Base-by-base conservation (phyloP, 2,113 vertebrate genomes). In the Amazona vittata region DNA sequence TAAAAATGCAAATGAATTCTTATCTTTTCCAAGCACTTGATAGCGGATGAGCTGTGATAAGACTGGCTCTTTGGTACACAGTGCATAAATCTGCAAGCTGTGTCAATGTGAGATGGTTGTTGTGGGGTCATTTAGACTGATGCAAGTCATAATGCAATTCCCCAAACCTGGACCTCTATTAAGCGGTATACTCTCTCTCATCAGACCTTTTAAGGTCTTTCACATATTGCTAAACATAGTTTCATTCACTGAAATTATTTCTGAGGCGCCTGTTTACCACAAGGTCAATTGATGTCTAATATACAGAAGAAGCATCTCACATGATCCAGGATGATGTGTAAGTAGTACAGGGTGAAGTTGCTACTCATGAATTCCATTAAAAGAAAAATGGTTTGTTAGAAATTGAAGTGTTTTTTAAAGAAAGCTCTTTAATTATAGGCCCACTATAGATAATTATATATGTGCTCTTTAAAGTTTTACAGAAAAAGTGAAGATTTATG, bases 1-100 rank as follows among this genome's bases (percentile, higher is more conserved):
- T 98, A 98, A 98, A 98, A 97, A 98, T 98, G 98, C 97, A 98
- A 98, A 98, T 98, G 85, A 86, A 90, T 97, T 97, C 98, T 98
- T 98, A 98, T 98, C 98, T 98, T 97, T 96, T 98, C 95, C 94
- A 97, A 98, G 96, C 98, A 98, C 96, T 97, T 98, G 98, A 98
- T 98, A 97, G 97, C 94, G 97, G 97, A 96, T 97, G 97, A 97
- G 95, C 97, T 97, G 95, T 97, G 98, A 98, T 98, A 98, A 98
- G 95, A 93, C 94, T 91, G 87, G 63, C 91, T 96, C 93, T 94
- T 68, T 96, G 96, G 96, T 98, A 92, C 37, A 21, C 63, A 64
- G 50, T 73, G 50, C 78, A 75, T 96, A 96, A 77, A 90, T 97
- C 92, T 92, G 79, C 82, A 96, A 76, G 79, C 93, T 95, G 74